A percentile compares a stretch with the other conserved stretches of the same genome.
Conservation (phyloP, 2,888 invertebrate species). For the Phengaris arion region DNA sequence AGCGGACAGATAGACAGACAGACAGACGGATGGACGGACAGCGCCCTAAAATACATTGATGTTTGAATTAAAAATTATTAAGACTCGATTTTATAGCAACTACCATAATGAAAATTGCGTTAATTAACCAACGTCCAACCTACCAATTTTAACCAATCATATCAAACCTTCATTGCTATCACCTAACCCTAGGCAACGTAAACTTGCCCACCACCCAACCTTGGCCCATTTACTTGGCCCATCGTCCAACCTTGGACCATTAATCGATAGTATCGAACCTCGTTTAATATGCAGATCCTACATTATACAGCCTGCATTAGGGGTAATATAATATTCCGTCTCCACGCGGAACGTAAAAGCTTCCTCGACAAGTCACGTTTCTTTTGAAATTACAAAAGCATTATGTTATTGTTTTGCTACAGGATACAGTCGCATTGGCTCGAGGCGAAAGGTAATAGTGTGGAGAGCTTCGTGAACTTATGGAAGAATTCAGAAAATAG, state of each 20-base stretch:
- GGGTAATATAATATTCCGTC: slow-evolving; percentile 29
- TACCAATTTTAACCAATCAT: neutral
- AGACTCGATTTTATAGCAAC: no score
- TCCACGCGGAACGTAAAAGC: slow-evolving; percentile 21
- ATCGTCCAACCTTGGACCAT: slow-evolving; percentile 2
- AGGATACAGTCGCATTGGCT: slow-evolving; percentile 19
- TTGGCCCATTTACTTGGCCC: neutral
- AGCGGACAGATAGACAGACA: no score
- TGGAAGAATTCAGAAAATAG: neutral
- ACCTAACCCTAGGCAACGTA: neutral
- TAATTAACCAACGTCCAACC: no score
- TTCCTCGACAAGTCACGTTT: slow-evolving; percentile 27
- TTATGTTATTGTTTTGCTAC: slow-evolving; percentile 41
- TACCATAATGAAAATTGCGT: no score
- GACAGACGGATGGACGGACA: no score
- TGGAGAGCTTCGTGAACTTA: neutral
- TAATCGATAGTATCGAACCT: neutral
- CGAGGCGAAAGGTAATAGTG: neutral
- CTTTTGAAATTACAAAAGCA: slow-evolving; percentile 39
- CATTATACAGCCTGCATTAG: slow-evolving; percentile 33
- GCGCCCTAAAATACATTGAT: no score
- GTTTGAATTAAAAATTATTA: no score
- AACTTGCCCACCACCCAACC: neutral
- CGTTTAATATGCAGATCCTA: neutral
- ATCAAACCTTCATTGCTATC: neutral